These are phyloP conservation scores for Bombus terrestris DNA, from an alignment of 1,140 invertebrate species.

Conservation along the genomic window DNA sequence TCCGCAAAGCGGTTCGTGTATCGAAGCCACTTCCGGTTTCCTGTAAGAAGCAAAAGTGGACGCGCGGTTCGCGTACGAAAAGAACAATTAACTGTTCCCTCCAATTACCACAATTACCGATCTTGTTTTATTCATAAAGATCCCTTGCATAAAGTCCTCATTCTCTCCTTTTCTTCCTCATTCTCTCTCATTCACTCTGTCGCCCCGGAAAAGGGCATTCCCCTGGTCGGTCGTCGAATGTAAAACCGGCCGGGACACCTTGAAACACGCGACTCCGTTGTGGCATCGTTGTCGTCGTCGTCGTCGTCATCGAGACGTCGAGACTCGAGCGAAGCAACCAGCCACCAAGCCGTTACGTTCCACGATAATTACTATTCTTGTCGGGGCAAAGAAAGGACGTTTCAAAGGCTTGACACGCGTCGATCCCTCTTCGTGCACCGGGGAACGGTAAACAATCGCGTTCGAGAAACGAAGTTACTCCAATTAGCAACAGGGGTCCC, in stretches of 20 bases:
- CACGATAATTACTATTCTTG: slow-evolving; percentile 45
- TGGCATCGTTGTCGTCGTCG: neutral
- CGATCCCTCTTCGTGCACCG: slow-evolving; percentile 25
- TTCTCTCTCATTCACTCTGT: no score
- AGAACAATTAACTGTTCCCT: slow-evolving; percentile 43
- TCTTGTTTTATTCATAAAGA: slow-evolving; percentile 48
- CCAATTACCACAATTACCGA: slow-evolving; percentile 36
- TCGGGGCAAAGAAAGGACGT: slow-evolving; percentile 25
- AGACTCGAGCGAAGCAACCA: neutral
- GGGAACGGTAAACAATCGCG: slow-evolving; percentile 64
- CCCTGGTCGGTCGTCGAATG: neutral
- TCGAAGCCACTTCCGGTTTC: slow-evolving; percentile 14
- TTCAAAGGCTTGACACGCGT: slow-evolving; percentile 51
- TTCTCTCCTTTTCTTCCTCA: rapidly evolving
- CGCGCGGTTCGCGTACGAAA: neutral
- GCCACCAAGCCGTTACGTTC: neutral
- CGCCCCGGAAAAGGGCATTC: slow-evolving; percentile 19
- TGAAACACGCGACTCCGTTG: slow-evolving; percentile 34
- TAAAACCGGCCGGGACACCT: slow-evolving; percentile 6
- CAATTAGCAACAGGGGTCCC: slow-evolving; percentile 61
- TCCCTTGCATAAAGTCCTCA: neutral
- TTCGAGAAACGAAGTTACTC: slow-evolving; percentile 64
- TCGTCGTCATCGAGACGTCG: neutral
- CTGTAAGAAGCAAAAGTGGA: neutral
- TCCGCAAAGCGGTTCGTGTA: neutral